Conservation (phyloP, 1,140 invertebrate genomes). For the Listronotus oregonensis region DNA sequence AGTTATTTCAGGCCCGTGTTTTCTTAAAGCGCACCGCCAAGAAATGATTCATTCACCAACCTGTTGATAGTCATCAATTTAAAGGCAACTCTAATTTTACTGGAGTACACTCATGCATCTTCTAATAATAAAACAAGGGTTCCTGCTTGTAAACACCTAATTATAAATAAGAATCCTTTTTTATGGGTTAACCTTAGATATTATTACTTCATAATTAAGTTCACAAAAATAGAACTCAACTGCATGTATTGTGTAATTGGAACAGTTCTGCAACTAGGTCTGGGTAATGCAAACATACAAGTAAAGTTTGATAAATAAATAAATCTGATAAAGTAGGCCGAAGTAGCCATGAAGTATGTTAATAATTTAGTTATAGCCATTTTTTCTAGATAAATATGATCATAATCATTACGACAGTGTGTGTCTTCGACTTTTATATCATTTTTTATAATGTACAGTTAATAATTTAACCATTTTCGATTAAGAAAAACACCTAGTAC, state of each 20-base stretch:
- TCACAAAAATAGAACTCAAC: neutral
- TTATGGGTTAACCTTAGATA: conserved; percentile 8
- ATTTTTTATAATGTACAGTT: no score
- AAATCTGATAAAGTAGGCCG: no score
- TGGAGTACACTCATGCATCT: conserved; percentile 6
- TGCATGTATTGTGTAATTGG: neutral
- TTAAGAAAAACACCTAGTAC: no score
- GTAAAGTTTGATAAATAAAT: no score
- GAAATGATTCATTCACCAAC: conserved; percentile 17
- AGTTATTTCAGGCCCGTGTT: no score
- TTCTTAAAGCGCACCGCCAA: conserved; percentile 1
- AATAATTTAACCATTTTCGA: no score
- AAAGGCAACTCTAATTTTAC: conserved; percentile 11
- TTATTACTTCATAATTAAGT: conserved; percentile 8
- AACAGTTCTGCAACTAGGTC: neutral
- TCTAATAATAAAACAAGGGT: conserved; percentile 21
- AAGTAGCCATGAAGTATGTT: no score
- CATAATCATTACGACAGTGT: no score
- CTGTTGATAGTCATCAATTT: conserved; percentile 18
- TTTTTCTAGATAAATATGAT: no score
- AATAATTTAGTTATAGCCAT: no score
- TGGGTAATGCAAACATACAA: neutral
- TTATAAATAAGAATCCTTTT: conserved; percentile 21
- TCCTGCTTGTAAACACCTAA: conserved; percentile 22
- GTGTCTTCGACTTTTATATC: no score